A percentile compares a stretch with the other conserved stretches of the same genome.
These are phyloP conservation scores for Pachydiplax longipennis DNA, from an alignment of 2,888 invertebrate species.

Conservation along the genomic window DNA sequence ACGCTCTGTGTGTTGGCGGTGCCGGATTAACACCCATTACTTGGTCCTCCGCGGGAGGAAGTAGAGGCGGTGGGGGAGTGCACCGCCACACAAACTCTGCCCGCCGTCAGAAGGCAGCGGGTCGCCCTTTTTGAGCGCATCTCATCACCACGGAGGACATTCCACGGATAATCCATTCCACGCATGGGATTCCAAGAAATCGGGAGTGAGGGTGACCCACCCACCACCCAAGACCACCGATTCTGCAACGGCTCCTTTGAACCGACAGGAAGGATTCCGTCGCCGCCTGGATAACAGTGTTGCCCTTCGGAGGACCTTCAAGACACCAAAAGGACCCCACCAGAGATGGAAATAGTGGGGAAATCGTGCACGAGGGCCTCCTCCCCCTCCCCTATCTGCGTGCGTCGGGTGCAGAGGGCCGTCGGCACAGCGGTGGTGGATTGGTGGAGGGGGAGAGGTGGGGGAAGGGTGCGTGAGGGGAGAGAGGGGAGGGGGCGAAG, in stretches of 20 bases:
- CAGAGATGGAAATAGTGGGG: background rate
- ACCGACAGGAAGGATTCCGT: no score
- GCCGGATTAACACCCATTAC: slow-evolving; percentile 38
- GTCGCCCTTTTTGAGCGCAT: background rate
- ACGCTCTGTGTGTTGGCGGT: slow-evolving; percentile 27
- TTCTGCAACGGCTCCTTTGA: no score
- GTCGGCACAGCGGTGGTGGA: background rate
- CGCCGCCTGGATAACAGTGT: background rate
- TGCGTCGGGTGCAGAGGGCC: background rate
- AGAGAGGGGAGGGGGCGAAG: background rate
- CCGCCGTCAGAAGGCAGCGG: background rate
- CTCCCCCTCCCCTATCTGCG: background rate
- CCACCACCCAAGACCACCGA: no score
- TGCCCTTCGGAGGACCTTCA: background rate
- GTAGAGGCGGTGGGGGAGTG: background rate
- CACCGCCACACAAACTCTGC: background rate
- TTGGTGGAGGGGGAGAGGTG: background rate
- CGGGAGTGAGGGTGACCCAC: no score
- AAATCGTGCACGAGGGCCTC: background rate
- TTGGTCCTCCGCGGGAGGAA: slow-evolving; percentile 39
- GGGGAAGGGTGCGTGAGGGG: background rate
- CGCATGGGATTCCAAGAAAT: background rate
- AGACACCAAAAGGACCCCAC: background rate
- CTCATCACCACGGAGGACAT: background rate
- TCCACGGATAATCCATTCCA: background rate